Base-by-base conservation (phyloP, 2,113 vertebrate genomes). In the Columba livia region DNA sequence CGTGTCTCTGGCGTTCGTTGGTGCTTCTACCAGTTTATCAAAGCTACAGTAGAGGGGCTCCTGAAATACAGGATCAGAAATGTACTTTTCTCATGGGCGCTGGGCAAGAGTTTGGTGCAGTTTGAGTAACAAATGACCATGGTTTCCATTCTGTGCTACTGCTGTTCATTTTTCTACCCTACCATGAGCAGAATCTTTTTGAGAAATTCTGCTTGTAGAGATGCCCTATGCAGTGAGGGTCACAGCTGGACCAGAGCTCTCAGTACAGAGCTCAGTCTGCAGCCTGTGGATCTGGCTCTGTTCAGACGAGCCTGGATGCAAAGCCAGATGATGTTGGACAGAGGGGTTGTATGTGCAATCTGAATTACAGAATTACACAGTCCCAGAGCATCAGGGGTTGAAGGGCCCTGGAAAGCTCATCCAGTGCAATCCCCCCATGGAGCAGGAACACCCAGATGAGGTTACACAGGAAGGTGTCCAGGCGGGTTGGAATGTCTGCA, bases 311-410 rank as follows among this genome's bases (percentile, higher is more conserved):
- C 13, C 10, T 26, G 29, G 25, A 71, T 53, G 15, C 32, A 23
- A 29, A 70, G 51, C 34, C 26, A 53, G 69, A 2, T 65, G 26
- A 56, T 42, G 31, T 15, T 60, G 40, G 56, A 42, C 28, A 12
- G 1, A 1, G 42, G 25, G 3, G 1, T 20, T 51, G 25, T 36
- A 73, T 0, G 0, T 12, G 15, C 65, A 61, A 32, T 50, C 18
- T 5, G 31, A 48, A 5, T 73, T 74, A 40, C 40, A 40, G 40
- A 40, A 40, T 40, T 40, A 13, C 40, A 40, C 40, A 40, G 14
- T 40, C 40, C 13, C 40, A 40, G 13, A 40, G 13, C 14, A 13
- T 14, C 12, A 14, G 13, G 13, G 13, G 40, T 40, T 40, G 40
- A 40, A 40, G 40, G 40, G 40, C 12, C 40, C 40, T 40, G 40